Percentiles rank a stretch among this genome's conserved stretches.
These are phyloP conservation scores for Watsonalla binaria DNA, from an alignment of 2,888 invertebrate genomes.

Conservation along the genomic window DNA sequence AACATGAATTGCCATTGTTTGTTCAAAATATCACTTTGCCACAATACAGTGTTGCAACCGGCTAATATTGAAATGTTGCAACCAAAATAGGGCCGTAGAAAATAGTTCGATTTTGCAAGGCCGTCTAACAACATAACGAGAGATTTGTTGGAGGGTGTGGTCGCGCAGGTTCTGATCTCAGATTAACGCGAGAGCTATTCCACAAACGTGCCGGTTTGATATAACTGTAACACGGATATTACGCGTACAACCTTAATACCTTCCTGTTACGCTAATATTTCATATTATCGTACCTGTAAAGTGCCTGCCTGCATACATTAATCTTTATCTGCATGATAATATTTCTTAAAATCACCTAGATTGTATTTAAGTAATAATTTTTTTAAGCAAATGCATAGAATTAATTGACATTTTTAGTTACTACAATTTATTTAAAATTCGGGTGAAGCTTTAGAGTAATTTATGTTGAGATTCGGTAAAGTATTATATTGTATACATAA, in stretches of 20 bases:
- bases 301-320: background rate
- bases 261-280: background rate
- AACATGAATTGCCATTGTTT: background rate
- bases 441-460: too few species aligned
- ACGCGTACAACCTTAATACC: background rate
- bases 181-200: slow-evolving; percentile 23
- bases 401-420: too few species aligned
- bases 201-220: slow-evolving; percentile 16
- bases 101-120: slow-evolving; percentile 18
- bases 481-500: too few species aligned
- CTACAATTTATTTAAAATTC: too few species aligned
- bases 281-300: background rate
- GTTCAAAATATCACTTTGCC: slow-evolving; percentile 9
- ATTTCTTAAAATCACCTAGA: too few species aligned
- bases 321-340: too few species aligned
- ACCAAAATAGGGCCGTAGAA: slow-evolving; percentile 8
- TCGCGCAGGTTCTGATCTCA: slow-evolving; percentile 34
- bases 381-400: too few species aligned
- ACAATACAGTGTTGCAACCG: slow-evolving; percentile 4
- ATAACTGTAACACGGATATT: slow-evolving; percentile 11
- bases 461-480: too few species aligned
- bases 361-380: too few species aligned
- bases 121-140: background rate
- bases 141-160: slow-evolving; percentile 26
- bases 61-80: slow-evolving; percentile 9